A percentile compares a stretch with the other conserved stretches of the same genome.
Evolutionary conservation across 2,113 vertebrate species (phyloP).

Genomic region (Morone saxatilis): DNA sequence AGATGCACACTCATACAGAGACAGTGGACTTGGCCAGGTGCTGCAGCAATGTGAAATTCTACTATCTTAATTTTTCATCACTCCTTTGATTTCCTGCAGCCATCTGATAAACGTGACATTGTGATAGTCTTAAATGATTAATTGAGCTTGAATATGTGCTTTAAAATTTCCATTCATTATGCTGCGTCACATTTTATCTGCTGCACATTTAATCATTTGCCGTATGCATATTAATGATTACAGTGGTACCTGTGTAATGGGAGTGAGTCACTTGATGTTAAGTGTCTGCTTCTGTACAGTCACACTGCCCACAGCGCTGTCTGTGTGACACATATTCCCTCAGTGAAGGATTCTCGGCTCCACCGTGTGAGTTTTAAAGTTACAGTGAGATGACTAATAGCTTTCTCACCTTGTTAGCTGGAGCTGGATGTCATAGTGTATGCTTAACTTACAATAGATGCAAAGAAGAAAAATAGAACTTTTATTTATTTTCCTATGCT

Average conservation of each 20-base stretch:
- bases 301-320: slow-evolving; percentile 82
- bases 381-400: slow-evolving; percentile 23
- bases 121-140: slow-evolving; percentile 92
- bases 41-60: slow-evolving; percentile 42
- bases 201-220: slow-evolving; percentile 90
- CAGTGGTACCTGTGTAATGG: slow-evolving; percentile 88
- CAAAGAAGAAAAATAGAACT: neutral
- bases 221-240: slow-evolving; percentile 94
- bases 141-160: slow-evolving; percentile 90
- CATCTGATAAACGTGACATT: slow-evolving; percentile 85
- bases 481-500: neutral
- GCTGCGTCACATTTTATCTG: slow-evolving; percentile 92
- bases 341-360: slow-evolving; percentile 5
- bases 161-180: slow-evolving; percentile 92
- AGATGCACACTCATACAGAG: slow-evolving; percentile 2
- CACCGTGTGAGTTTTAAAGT: slow-evolving; percentile 14
- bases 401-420: neutral
- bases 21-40: slow-evolving; percentile 37
- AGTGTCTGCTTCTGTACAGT: slow-evolving; percentile 81
- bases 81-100: slow-evolving; percentile 80
- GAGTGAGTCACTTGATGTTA: slow-evolving; percentile 83
- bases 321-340: slow-evolving; percentile 50
- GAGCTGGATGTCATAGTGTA: neutral
- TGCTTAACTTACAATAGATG: neutral
- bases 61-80: slow-evolving; percentile 76